phyloP scores from a whole-genome alignment of 2,888 invertebrate genomes.

The Drosophila nr. medialis region DNA sequence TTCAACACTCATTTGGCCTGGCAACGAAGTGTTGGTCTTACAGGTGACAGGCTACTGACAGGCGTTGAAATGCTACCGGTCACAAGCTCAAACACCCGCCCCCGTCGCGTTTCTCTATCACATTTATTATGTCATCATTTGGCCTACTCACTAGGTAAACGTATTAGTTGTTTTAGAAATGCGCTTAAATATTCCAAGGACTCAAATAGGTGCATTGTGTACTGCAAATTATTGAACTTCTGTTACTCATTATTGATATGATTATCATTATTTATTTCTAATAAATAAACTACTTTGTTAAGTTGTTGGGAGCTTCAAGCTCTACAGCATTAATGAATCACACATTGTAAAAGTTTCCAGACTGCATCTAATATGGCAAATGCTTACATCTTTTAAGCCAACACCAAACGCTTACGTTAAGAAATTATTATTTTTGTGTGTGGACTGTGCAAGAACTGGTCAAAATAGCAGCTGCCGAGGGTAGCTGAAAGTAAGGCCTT shows the following conservation, averaged over 20 bases:
- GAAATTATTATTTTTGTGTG: background rate
- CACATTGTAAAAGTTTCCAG: constrained; percentile 1
- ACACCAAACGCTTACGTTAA: background rate
- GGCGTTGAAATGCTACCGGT: constrained; percentile 36
- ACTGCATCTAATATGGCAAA: constrained; percentile 3
- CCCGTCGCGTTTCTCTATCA: background rate
- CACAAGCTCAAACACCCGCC: constrained; percentile 12
- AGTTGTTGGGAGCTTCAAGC: background rate
- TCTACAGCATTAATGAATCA: background rate
- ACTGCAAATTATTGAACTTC: background rate
- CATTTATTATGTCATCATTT: constrained; percentile 26
- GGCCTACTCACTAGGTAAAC: background rate
- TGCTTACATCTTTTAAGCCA: background rate
- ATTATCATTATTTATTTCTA: background rate
- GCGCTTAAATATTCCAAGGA: background rate
- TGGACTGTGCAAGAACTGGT: background rate
- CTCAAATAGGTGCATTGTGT: background rate
- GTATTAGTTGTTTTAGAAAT: background rate
- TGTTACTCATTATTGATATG: background rate
- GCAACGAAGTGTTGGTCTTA: constrained; percentile 66
- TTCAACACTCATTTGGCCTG: constrained; percentile 71
- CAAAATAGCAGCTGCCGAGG: constrained; percentile 9
- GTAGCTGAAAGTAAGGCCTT: background rate
- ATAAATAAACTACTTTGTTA: background rate
- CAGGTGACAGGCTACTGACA: constrained; percentile 77